phyloP scores from a whole-genome alignment of 2,113 vertebrate species.

The Equus przewalskii region DNA sequence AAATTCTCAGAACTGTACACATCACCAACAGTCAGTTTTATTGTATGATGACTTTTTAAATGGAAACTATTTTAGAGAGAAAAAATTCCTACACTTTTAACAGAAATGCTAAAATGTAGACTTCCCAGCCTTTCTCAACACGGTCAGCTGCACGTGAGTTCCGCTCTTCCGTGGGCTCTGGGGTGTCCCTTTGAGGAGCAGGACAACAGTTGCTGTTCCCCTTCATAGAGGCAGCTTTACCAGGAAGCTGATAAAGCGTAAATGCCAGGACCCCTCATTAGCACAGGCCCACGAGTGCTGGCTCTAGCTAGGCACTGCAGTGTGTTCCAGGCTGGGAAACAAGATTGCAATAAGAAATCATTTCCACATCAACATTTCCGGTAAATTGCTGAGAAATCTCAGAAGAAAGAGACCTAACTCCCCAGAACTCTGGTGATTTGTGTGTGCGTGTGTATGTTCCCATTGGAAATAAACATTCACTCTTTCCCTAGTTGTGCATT shows the following conservation, averaged over 20 bases:
- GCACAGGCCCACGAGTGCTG: not conserved
- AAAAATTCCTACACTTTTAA: not conserved
- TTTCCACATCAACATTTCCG: not conserved
- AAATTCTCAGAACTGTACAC: not conserved
- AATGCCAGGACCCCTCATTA: not conserved
- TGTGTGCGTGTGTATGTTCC: not conserved
- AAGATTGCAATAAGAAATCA: not conserved
- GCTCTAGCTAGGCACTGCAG: too few relatives aligned
- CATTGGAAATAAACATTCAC: not conserved
- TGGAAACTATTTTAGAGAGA: not conserved
- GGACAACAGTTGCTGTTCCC: not conserved
- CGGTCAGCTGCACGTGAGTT: too few relatives aligned
- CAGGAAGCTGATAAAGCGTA: not conserved
- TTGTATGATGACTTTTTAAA: not conserved
- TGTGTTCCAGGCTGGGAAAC: not conserved
- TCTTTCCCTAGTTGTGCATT: not conserved
- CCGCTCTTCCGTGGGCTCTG: not conserved
- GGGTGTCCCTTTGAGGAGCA: not conserved
- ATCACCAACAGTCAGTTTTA: not conserved
- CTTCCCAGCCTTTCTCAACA: not conserved
- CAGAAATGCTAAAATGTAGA: not conserved
- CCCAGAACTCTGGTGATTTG: not conserved
- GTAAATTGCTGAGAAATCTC: not conserved
- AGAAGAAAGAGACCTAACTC: not conserved
- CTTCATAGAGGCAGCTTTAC: not conserved